Evolutionary conservation across 1,140 invertebrate species (phyloP), one percentile per base, ranked within the genome.

Genomic region (Aethina tumida): DNA sequence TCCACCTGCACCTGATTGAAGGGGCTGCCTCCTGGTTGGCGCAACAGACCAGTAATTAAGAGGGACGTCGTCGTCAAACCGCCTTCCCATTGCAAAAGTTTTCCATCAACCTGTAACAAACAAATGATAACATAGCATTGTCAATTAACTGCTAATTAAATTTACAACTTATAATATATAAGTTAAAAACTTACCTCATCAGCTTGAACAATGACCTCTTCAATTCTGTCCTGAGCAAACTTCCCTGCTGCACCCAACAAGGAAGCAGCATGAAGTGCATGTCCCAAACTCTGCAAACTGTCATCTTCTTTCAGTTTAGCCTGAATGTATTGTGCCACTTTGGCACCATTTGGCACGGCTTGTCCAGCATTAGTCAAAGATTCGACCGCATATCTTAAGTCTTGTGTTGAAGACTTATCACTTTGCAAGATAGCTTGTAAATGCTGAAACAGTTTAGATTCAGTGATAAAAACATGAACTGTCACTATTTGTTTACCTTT

Each of bases 1-100:
- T 87, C 73, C 12, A 79, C 77, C 66, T 96, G 92, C 12, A 82
- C 79, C 49, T 76, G 66, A 14, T 68, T 75, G 18, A 91, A 59
- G 8, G 83, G 79, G 15, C 73, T 40, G 77, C 70, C 58, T 82
- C 85, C 44, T 81, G 80, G 77, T 2, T 93, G 66, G 55, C 79
- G 80, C 49, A 77, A 79, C 26, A 79, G 71, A 38, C 81, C 81
- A 62, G 75, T 80, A 6, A 88, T 59, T n/a, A 87, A 61, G 10
- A 80, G 60, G 45, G 80, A 75, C 68, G 58, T 50, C 47, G 63
- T 50, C 41, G 38, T 59, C 10, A 79, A 67, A 5, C 93, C 93
- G 22, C 92, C 92, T 67, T 97, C 94, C 66, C 93, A 97, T 66
- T 96, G 84, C 22, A 94, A 68, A 45, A 82, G 79, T 53, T 78